A percentile compares a stretch with the other conserved stretches of the same genome.
phyloP scores from a whole-genome alignment of 1,140 invertebrate genomes.

The Philotrypesis tridentata region DNA sequence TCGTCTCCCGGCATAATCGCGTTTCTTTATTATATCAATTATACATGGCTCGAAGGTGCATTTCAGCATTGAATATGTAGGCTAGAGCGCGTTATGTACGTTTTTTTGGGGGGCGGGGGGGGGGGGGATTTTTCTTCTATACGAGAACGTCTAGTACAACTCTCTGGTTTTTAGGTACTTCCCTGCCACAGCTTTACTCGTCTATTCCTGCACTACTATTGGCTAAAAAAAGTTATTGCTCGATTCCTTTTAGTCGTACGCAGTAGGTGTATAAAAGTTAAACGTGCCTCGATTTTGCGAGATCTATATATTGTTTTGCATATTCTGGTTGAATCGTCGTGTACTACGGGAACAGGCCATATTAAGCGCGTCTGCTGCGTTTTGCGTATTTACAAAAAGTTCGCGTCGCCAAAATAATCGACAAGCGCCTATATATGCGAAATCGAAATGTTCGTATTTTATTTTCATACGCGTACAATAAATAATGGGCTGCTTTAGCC shows the following conservation, averaged over 20 bases:
- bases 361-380: neutral
- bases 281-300: neutral
- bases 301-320: neutral
- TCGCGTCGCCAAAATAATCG: neutral
- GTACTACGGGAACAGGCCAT: no score
- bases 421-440: no score
- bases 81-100: neutral
- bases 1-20: neutral
- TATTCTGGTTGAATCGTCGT: neutral
- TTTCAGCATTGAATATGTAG: neutral
- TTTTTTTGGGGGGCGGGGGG: no score
- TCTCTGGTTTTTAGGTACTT: neutral
- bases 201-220: neutral
- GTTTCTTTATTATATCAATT: neutral
- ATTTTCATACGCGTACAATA: neutral
- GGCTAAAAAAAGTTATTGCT: slow-evolving; percentile 17
- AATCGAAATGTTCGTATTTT: no score
- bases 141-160: neutral
- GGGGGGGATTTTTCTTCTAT: neutral
- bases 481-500: neutral
- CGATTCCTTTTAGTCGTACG: neutral
- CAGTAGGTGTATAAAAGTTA: neutral
- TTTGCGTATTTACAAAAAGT: neutral
- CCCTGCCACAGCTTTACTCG: no score
- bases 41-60: slow-evolving; percentile 9